Evolutionary conservation across 2,888 invertebrate genomes (phyloP), one percentile per base, ranked within the genome.

Genomic region (Vandiemenella viatica): DNA sequence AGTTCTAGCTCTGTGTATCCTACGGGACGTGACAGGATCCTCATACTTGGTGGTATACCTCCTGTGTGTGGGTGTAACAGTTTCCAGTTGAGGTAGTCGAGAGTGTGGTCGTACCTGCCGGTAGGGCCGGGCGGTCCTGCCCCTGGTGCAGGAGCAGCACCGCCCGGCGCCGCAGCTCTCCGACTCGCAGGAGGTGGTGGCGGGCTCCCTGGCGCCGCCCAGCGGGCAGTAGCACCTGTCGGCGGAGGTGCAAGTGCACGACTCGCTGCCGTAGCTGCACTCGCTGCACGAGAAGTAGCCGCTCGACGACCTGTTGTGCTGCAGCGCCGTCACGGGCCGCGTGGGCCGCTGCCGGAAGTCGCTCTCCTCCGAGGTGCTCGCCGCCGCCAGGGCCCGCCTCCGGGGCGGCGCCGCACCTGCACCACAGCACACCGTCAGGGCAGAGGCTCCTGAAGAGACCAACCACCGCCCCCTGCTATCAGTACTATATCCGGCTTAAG

Each of bases 221-320:
- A 85, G 60, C 3, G 87, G 86, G 61, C 90, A 90, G 60, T 90
- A 90, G 60, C 90, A 90, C 58, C 87, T 80, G 62, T 89, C 88
- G 0, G 83, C 79, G 57, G 82, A 83, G 10, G 79, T 78, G 58
- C 82, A 83, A 10, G 79, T 79, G 60, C 88, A 88, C 13, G 85
- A 82, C 58, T 88, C 88, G 2, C 86, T 87, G 60, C 89, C 88
- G 61, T 80, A 82, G 55, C 80, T 79, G 62, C 90, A 90, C 65
- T 90, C 90, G 38, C 88, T 88, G 63, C 88, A 90, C 3, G 87
- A 86, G 1, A 88, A 86, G 61, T 88, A 88, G 7, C 77, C 76
- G 53, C 73, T 73, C 48, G 73, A 74, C 38, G 73, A 72, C 46
- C 66, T 60, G 53, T 67, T 67, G 3, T 40, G 50, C 60, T 38